Conservation (phyloP, 2,797 vertebrate species). For the Pseudochirops corinnae region DNA sequence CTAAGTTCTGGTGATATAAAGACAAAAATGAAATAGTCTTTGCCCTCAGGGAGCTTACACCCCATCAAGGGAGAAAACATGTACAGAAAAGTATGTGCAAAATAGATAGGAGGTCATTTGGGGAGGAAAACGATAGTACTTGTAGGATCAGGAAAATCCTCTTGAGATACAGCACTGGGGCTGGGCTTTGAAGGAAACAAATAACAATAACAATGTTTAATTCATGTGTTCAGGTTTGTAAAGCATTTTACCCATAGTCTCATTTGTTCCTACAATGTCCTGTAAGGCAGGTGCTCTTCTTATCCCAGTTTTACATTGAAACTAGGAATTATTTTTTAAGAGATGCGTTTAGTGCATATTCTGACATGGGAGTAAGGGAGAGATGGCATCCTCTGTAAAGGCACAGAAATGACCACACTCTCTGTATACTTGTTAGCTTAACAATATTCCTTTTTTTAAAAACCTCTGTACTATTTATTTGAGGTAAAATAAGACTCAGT, state of each 20-base stretch:
- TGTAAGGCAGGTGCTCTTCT: neutral
- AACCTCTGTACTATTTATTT: neutral
- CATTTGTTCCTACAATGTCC: neutral
- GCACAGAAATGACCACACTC: neutral
- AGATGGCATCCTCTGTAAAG: neutral
- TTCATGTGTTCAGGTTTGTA: neutral
- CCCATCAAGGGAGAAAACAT: neutral
- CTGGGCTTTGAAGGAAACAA: neutral
- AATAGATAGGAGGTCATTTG: neutral
- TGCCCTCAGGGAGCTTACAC: neutral
- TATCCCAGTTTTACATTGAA: neutral
- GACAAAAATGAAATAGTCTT: neutral
- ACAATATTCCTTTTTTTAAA: neutral
- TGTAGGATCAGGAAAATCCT: neutral
- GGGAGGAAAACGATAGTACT: neutral
- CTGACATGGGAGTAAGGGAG: neutral
- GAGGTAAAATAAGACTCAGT: neutral
- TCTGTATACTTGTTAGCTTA: neutral
- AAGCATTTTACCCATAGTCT: neutral
- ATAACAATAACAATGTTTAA: neutral
- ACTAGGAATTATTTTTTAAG: neutral
- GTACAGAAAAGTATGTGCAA: neutral
- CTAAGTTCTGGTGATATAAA: neutral
- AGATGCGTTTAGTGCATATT: neutral
- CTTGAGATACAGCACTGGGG: neutral